phyloP scores from a whole-genome alignment of 2,888 invertebrate genomes.

The Synanthedon myopaeformis region DNA sequence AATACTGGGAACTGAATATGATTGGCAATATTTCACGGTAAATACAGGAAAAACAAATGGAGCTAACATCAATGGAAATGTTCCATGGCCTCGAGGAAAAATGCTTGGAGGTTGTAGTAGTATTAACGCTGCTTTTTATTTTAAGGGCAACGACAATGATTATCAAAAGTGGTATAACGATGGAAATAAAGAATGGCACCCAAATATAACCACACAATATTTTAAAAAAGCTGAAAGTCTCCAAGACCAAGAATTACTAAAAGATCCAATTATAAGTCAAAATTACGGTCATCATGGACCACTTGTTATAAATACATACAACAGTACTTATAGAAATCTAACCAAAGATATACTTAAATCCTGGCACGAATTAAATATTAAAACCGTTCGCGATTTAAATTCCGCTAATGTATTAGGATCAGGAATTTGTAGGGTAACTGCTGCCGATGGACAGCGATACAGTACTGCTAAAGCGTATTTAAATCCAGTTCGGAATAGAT shows the following conservation, averaged over 20 bases:
- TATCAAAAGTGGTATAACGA: conserved; percentile 62
- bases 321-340: conserved; percentile 38
- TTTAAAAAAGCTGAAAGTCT: conserved; percentile 63
- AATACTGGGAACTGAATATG: conserved; percentile 56
- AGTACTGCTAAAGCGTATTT: conserved; percentile 63
- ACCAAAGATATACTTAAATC: conserved; percentile 32
- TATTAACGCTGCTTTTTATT: conserved; percentile 69
- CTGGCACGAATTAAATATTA: conserved; percentile 53
- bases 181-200: conserved; percentile 70
- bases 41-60: conserved; percentile 78
- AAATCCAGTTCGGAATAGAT: conserved; percentile 19
- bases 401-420: conserved; percentile 53
- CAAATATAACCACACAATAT: conserved; percentile 55
- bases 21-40: conserved; percentile 87
- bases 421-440: conserved; percentile 50
- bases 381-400: conserved; percentile 42
- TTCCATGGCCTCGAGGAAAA: conserved; percentile 72
- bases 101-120: conserved; percentile 70
- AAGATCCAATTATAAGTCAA: conserved; percentile 15
- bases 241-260: conserved; percentile 21
- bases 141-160: conserved; percentile 60
- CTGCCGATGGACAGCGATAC: conserved; percentile 51
- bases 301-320: conserved; percentile 49
- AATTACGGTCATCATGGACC: conserved; percentile 54
- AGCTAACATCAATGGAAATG: conserved; percentile 56